Base-by-base conservation (phyloP, 2,113 vertebrate species). In the Oncorhynchus nerka region DNA sequence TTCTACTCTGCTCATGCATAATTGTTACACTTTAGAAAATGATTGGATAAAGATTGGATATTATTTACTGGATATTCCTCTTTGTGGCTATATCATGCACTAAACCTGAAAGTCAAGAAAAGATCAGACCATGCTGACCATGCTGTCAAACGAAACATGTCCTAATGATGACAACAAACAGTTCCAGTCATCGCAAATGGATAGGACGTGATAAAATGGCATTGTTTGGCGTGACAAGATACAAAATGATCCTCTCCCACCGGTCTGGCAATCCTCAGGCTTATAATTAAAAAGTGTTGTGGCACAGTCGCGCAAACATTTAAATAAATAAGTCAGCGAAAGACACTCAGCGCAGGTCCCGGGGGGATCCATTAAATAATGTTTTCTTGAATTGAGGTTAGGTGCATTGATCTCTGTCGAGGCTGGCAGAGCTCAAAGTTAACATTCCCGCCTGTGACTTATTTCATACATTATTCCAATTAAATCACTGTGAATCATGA, bases 371-470 rank as follows among this genome's bases (percentile, higher is more conserved):
- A 93, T 94, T 93, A 94, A 92, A 93, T 90, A 91, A 93, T 93
- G 92, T 93, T 93, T 93, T 92, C 91, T 91, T 91, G 92, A 92
- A 93, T 91, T 90, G 93, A 92, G 93, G 93, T 93, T 92, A 93
- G 91, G 91, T 89, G 92, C 93, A 94, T 93, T 93, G 93, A 94
- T 94, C 93, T 94, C 91, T 93, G 92, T 92, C 89, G 86, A 93
- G 90, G 87, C 85, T 85, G 87, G 83, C 85, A 82, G 88, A 88
- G 90, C 90, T 84, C 87, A 89, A 88, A 93, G 88, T 90, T 92
- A 91, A 89, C 87, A 84, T 91, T 92, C 85, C 84, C 84, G 86
- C 81, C 87, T 92, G 90, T 77, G 79, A 89, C 91, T 94, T 89
- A 91, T 93, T 94, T 91, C 89, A 90, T 92, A 91, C 90, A 92